Evolutionary conservation across 1,140 invertebrate species (phyloP), one percentile per base, ranked within the genome.

Genomic region (Pogonognathellus flavescens): DNA sequence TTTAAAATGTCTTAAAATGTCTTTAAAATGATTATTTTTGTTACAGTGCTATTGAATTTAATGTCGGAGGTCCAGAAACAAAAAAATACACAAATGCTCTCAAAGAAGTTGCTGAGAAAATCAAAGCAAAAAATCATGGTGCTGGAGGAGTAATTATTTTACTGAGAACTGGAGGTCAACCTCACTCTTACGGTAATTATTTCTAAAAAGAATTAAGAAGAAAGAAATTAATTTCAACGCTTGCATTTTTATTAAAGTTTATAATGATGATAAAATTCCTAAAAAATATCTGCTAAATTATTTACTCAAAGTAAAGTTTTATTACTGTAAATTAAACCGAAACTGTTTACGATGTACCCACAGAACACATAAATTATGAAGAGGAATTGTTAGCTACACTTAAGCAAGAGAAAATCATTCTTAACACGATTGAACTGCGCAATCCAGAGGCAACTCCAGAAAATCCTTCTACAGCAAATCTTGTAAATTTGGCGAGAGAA

Each of bases 1-100:
- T 41, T 41, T 41, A 41, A 41, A 41, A 57, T 14, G 2, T 6
- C 49, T 50, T 25, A 49, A 18, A 4, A 7, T 25, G 8, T 22
- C 53, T 84, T 31, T 25, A 53, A 7, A 57, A 82, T 10, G 16
- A n/a, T 59, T 76, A 1, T n/a, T 5, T 53, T 50, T 41, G 7
- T 11, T 53, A 16, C 18, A 76, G 70, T 8, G 70, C 49, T 31
- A 1, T 49, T 50, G 18, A 72, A 9, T 60, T 62, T n/a, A 2
- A 41, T n/a, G 20, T 10, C 18, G 82, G 80, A 11, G 84, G 84
- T 5, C 55, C 70, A 10, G 22, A 59, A 9, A 22, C 66, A 20
- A 59, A 85, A n/a, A 80, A 85, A 22, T 88, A 83, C 66, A 60
- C 72, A 20, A 41, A 25, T 8, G 85, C 83, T 7, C 57, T 88